These are phyloP conservation scores for Stichopus chloronotus DNA, from an alignment of 35 echinoderm and acorn worm species.

Conservation along the genomic window DNA sequence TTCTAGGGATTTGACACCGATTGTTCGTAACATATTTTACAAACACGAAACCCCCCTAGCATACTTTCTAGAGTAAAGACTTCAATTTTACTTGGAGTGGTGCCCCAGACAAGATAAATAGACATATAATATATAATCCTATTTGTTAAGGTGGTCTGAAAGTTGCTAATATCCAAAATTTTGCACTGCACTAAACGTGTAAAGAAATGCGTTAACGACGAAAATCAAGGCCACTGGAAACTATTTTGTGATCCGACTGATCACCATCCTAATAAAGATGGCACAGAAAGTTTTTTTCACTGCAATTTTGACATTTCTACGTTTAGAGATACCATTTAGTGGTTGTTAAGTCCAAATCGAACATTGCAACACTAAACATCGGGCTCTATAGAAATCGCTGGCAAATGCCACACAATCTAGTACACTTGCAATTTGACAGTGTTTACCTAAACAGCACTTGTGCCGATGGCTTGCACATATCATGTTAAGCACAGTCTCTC, in stretches of 20 bases:
- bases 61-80: background rate
- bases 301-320: slow-evolving; percentile 1
- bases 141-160: slow-evolving; percentile 30
- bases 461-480: background rate
- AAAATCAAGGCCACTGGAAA: background rate
- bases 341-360: background rate
- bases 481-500: background rate
- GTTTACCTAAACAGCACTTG: background rate
- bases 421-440: background rate
- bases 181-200: background rate
- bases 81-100: slow-evolving; percentile 9
- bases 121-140: slow-evolving; percentile 31
- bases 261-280: slow-evolving; percentile 27
- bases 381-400: slow-evolving; percentile 3
- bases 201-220: background rate
- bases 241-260: background rate
- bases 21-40: background rate
- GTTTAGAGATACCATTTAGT: background rate
- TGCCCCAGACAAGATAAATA: slow-evolving; percentile 33
- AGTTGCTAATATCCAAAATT: slow-evolving; percentile 25
- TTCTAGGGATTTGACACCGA: slow-evolving; percentile 25
- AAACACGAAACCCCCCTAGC: background rate
- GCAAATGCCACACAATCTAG: background rate
- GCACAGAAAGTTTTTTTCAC: background rate
- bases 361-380: background rate